These are phyloP conservation scores for Pseudomugil tenellus DNA, from an alignment of 2,797 vertebrate genomes.

Conservation along the genomic window DNA sequence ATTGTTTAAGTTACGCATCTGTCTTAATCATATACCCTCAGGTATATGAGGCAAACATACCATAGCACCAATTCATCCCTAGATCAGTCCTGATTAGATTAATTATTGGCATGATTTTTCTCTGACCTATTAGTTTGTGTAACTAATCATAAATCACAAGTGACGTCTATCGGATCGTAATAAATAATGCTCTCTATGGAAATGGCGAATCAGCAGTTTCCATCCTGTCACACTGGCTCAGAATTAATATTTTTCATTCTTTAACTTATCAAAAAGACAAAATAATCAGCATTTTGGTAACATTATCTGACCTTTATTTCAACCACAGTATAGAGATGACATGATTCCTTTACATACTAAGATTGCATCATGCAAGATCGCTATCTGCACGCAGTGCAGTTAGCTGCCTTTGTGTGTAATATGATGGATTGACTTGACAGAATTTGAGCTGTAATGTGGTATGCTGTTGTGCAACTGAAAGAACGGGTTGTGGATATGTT, in stretches of 20 bases:
- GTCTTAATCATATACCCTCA: no score
- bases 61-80: no score
- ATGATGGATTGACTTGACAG: not conserved
- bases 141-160: no score
- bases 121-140: no score
- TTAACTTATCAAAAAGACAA: not conserved
- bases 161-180: no score
- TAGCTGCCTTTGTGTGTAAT: not conserved
- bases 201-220: not conserved
- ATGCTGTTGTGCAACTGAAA: slow-evolving; percentile 3
- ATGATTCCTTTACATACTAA: not conserved
- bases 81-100: no score
- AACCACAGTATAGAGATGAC: not conserved
- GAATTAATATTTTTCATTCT: not conserved
- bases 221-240: not conserved
- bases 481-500: slow-evolving; percentile 4
- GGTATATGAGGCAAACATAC: no score
- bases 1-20: no score
- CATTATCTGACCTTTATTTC: not conserved
- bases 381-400: not conserved
- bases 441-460: not conserved
- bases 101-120: no score
- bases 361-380: not conserved
- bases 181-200: not conserved
- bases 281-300: not conserved